phyloP scores from a whole-genome alignment of 1,140 invertebrate genomes.

The Drosophila parabipectinata region DNA sequence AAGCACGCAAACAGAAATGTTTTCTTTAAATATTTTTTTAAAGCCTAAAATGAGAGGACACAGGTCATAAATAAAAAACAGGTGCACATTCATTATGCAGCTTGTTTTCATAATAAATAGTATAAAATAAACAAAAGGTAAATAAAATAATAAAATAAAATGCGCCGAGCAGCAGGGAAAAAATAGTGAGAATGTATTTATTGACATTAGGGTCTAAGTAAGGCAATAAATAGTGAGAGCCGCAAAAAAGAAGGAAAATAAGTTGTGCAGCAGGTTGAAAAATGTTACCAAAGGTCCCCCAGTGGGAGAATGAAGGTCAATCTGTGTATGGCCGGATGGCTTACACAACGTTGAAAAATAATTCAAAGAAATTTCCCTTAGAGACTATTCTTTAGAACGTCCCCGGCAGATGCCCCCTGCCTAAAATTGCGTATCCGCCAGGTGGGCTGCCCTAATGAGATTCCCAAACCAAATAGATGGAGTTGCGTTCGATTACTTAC shows the following conservation, averaged over 20 bases:
- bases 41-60: background rate
- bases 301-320: slow-evolving; percentile 12
- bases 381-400: background rate
- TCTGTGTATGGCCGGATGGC: slow-evolving; percentile 4
- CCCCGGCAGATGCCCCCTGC: background rate
- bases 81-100: slow-evolving; percentile 48
- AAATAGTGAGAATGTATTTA: slow-evolving; percentile 18
- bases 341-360: background rate
- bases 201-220: slow-evolving; percentile 34
- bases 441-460: slow-evolving; percentile 26
- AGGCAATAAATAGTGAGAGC: slow-evolving; percentile 28
- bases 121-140: slow-evolving; percentile 3
- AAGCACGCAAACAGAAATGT: slow-evolving; percentile 52
- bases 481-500: slow-evolving; percentile 60
- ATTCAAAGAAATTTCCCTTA: background rate
- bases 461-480: slow-evolving; percentile 4
- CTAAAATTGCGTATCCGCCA: slow-evolving; percentile 20
- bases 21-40: slow-evolving; percentile 5
- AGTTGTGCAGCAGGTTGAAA: background rate
- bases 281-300: background rate
- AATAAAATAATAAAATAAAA: slow-evolving; percentile 17
- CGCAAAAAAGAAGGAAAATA: background rate
- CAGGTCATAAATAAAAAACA: slow-evolving; percentile 33
- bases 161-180: background rate
- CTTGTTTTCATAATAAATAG: slow-evolving; percentile 21